Evolutionary conservation across 2,113 vertebrate species (phyloP).

Genomic region (Amphilophus citrinellus): DNA sequence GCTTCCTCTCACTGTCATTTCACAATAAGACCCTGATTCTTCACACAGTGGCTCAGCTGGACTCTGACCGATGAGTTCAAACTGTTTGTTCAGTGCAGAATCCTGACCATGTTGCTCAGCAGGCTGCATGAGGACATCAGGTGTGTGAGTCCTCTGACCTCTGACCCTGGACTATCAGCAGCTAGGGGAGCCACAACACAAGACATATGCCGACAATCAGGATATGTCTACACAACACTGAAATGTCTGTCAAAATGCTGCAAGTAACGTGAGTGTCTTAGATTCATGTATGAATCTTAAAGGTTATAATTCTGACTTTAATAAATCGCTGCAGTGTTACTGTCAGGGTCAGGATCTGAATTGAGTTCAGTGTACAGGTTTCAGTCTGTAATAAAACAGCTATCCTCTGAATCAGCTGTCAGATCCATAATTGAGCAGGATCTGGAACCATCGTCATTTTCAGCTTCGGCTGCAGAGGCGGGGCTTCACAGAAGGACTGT

Average conservation of each 20-base stretch:
- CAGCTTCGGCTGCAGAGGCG: too few relatives aligned
- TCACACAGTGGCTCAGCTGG: background rate
- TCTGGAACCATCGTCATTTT: too few relatives aligned
- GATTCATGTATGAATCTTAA: background rate
- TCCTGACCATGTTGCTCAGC: background rate
- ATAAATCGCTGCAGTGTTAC: background rate
- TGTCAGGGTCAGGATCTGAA: too few relatives aligned
- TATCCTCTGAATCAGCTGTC: too few relatives aligned
- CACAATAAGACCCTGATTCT: background rate
- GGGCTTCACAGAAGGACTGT: too few relatives aligned
- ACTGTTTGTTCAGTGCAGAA: background rate
- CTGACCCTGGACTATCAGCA: background rate
- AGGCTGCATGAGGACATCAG: background rate
- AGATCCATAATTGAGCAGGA: too few relatives aligned
- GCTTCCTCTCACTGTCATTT: background rate
- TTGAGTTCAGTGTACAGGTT: too few relatives aligned
- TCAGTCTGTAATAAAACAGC: too few relatives aligned
- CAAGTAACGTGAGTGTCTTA: background rate
- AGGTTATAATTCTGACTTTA: background rate
- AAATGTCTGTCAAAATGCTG: too few relatives aligned
- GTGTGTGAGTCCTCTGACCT: background rate
- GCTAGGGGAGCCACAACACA: too few relatives aligned
- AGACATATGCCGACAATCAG: too few relatives aligned
- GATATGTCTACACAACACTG: too few relatives aligned
- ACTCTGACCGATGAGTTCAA: background rate